Percentiles rank a stretch among this genome's conserved stretches.
phyloP scores from a whole-genome alignment of 2,797 vertebrate genomes.

The Avahi laniger region DNA sequence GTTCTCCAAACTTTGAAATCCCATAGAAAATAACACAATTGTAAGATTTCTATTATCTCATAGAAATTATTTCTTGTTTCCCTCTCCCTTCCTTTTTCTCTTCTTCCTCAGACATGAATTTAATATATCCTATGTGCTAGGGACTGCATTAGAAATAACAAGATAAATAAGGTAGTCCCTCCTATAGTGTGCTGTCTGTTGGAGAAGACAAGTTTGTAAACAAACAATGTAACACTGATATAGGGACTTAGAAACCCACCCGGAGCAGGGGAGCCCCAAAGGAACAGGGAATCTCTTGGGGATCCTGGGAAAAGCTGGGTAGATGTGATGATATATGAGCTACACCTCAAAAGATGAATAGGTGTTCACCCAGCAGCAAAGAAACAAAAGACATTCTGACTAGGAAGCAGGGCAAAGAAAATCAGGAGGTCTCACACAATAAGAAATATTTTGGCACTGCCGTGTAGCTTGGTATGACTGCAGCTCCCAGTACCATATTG shows the following conservation, averaged over 20 bases:
- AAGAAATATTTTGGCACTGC: neutral
- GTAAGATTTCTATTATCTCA: neutral
- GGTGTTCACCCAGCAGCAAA: neutral
- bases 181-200: neutral
- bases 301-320: neutral
- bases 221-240: neutral
- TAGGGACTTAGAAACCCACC: neutral
- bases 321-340: neutral
- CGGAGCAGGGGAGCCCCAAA: neutral
- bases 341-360: neutral
- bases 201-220: neutral
- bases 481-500: neutral
- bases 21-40: conserved; percentile 17
- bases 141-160: neutral
- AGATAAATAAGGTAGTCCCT: neutral
- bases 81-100: neutral
- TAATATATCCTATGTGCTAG: neutral
- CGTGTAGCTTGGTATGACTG: neutral
- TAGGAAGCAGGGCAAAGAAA: neutral
- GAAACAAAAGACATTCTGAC: neutral
- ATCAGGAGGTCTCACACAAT: neutral
- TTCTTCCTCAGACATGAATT: neutral
- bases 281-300: neutral
- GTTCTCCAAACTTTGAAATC: conserved; percentile 27
- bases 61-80: conserved; percentile 16